Conservation (phyloP, 2,888 invertebrate genomes). For the Tiphia femorata region DNA sequence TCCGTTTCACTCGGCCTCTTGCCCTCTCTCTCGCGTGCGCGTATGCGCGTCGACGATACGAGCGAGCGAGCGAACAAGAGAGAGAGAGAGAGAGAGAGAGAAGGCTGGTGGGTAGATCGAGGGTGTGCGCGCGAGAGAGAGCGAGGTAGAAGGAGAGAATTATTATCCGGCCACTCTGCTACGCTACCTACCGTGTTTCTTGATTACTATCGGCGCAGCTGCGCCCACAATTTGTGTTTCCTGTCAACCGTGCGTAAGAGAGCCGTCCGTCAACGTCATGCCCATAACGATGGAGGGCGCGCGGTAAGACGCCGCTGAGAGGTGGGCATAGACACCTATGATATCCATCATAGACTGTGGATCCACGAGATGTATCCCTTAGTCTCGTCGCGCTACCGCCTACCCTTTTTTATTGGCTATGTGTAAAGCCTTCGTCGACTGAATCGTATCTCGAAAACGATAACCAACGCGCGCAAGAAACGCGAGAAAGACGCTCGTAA, state of each 20-base stretch:
- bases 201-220: constrained; percentile 67
- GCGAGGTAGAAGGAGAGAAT: constrained; percentile 22
- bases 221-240: constrained; percentile 61
- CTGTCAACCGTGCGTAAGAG: constrained; percentile 60
- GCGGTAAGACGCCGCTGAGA: constrained; percentile 33
- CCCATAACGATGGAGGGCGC: constrained; percentile 49
- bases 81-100: constrained; percentile 5
- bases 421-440: too few relatives aligned
- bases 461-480: too few relatives aligned
- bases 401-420: too few relatives aligned
- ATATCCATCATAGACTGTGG: constrained; percentile 1
- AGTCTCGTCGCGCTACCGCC: too few relatives aligned
- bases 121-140: too few relatives aligned
- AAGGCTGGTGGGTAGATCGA: too few relatives aligned
- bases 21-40: constrained; percentile 2
- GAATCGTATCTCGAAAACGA: too few relatives aligned
- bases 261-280: constrained; percentile 66
- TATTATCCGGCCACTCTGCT: constrained; percentile 55
- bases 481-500: too few relatives aligned
- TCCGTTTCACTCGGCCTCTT: constrained; percentile 9
- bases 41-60: constrained; percentile 4
- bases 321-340: not conserved
- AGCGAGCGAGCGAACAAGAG: not conserved
- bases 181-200: constrained; percentile 60
- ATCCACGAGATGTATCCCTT: too few relatives aligned